Conservation (phyloP, 2,888 invertebrate species). For the Drosophila macrospina region DNA sequence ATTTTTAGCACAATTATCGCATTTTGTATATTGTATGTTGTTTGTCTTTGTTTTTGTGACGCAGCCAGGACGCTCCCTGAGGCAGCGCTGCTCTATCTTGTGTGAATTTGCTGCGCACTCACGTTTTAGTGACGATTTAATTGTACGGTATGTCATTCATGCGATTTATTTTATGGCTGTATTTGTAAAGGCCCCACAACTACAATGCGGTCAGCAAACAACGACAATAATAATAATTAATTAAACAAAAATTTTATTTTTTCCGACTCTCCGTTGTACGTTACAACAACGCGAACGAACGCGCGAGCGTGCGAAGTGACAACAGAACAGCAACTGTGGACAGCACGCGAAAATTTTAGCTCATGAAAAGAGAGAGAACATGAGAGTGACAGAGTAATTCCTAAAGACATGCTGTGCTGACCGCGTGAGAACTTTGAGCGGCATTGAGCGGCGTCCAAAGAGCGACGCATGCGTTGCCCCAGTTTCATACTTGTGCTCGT, state of each 20-base stretch:
- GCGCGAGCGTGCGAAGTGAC: slow-evolving; percentile 36
- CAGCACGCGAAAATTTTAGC: slow-evolving; percentile 43
- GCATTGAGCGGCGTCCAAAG: slow-evolving; percentile 19
- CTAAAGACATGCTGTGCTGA: slow-evolving; percentile 9
- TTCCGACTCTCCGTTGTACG: slow-evolving; percentile 32
- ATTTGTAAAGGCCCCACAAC: slow-evolving; percentile 1
- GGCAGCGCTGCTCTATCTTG: slow-evolving; percentile 3
- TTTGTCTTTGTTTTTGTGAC: slow-evolving; percentile 24
- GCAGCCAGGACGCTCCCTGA: slow-evolving; percentile 60
- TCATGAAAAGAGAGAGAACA: slow-evolving; percentile 2
- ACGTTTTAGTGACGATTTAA: slow-evolving; percentile 40
- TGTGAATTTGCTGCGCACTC: slow-evolving; percentile 20
- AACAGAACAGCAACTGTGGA: slow-evolving; percentile 57
- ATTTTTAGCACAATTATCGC: slow-evolving; percentile 70
- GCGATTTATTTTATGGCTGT: slow-evolving; percentile 22
- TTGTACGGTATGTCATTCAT: slow-evolving; percentile 25
- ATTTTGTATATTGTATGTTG: background rate
- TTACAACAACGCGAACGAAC: slow-evolving; percentile 16
- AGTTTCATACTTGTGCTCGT: slow-evolving; percentile 20
- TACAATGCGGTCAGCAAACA: slow-evolving; percentile 18
- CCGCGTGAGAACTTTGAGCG: slow-evolving; percentile 17
- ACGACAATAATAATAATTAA: slow-evolving; percentile 63
- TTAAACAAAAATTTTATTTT: slow-evolving; percentile 51
- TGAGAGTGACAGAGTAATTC: slow-evolving; percentile 15
- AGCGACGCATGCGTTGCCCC: slow-evolving; percentile 50